Base-by-base conservation (phyloP, 2,113 vertebrate species). In the Ginglymostoma cirratum region DNA sequence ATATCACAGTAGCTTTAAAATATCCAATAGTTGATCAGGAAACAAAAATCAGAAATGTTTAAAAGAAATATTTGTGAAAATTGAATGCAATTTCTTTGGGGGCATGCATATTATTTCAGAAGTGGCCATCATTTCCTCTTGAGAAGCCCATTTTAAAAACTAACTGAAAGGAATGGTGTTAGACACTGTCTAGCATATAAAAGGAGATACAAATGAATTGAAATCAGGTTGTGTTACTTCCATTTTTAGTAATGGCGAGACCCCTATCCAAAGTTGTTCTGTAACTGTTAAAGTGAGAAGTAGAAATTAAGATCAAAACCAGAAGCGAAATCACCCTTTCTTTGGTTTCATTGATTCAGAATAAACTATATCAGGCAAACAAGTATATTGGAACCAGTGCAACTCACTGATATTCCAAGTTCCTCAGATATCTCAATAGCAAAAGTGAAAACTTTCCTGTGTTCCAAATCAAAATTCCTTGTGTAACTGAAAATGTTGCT, bases 401-500 rank as follows among this genome's bases (percentile, higher is more conserved):
- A 93, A 93, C 55, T 10, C 34, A 93, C 55, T 66, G 23, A 66
- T 34, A 66, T 66, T 93, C 19, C 17, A 67, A 66, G 89, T 93
- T 93, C 89, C 89, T 67, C 89, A 67, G 89, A 93, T 34, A 38
- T 10, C 19, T 66, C 34, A 93, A n/a, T 8, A 23, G 89, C 89
- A 66, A 65, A 76, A 93, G 55, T 93, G 34, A 67, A 65, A 65
- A 38, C 6, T 83, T 83, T 17, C 5, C 80, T 45, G 17, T 83
- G 80, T 83, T 83, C 80, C 80, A 83, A 83, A 83, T 19, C n/a
- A 93, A 38, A 65, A 93, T 93, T 93, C 34, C 8, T 93, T 93
- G 19, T 93, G 61, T 61, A 66, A 17, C 34, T 90, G 61, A 90
- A 10, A 55, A 17, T n/a, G 15, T 65, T 38, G 61, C 17, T 66